Evolutionary conservation across 2,888 invertebrate genomes (phyloP).

Genomic region (Laspeyria flexula): DNA sequence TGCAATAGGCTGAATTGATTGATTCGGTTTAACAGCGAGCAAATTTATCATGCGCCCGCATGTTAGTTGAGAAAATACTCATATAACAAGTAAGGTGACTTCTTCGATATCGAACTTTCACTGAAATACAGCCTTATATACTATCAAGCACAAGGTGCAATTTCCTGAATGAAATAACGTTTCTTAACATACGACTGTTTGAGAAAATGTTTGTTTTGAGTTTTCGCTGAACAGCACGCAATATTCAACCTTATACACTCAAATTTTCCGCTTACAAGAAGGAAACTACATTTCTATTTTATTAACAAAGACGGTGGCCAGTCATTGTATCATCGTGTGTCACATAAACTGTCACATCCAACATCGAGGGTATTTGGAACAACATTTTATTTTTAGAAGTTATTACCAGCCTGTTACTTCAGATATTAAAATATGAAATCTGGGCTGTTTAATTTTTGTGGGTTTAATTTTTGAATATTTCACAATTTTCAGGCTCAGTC

Average conservation of each 20-base stretch:
- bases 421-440: slow-evolving; percentile 1
- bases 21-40: no score
- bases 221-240: neutral
- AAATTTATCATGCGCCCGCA: no score
- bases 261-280: slow-evolving; percentile 1
- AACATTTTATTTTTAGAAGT: slow-evolving; percentile 8
- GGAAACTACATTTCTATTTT: slow-evolving; percentile 21
- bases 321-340: slow-evolving; percentile 17
- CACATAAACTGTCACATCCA: slow-evolving; percentile 22
- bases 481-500: no score
- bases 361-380: slow-evolving; percentile 8
- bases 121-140: no score
- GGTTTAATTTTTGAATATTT: neutral
- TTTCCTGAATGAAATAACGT: no score
- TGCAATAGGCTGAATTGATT: no score
- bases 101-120: no score
- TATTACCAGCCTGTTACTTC: slow-evolving; percentile 2
- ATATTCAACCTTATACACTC: slow-evolving; percentile 5
- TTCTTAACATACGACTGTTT: no score
- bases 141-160: no score
- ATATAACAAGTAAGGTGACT: no score
- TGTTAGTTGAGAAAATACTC: no score
- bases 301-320: slow-evolving; percentile 26
- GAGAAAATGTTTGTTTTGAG: no score
- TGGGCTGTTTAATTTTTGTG: neutral